Base-by-base conservation (phyloP, 2,113 vertebrate genomes). In the Nerophis ophidion region DNA sequence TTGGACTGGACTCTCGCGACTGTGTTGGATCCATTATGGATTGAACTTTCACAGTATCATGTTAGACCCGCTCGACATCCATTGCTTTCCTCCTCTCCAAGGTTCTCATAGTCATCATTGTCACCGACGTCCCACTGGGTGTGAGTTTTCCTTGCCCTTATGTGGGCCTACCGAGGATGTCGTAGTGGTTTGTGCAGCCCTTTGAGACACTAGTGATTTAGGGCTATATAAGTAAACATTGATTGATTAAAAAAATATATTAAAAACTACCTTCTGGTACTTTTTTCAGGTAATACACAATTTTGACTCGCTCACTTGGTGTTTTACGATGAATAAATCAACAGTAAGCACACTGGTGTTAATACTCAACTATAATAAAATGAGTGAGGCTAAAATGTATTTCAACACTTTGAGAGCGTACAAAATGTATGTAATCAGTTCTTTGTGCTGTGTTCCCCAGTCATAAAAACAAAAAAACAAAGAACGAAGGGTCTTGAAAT, bases 381-480 rank as follows among this genome's bases (percentile, higher is more conserved):
- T 15, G 34, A 53, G 33, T 36, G 10, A 14, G 12, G 50, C 14
- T 84, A 0, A 3, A 75, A 81, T 79, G 70, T 80, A 66, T 8
- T 34, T 34, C 38, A 50, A 13, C 49, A 35, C 47, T 65, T 60
- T 40, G 63, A 75, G n/a, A 52, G 47, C 56, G 54, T 38, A 4
- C 33, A 57, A 70, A 74, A 71, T 65, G 47, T 49, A 61, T 55
- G 46, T 19, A 26, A 10, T 61, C 40, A 19, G 16, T 17, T 38
- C 8, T 58, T 67, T 52, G 60, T 38, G 38, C 35, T 55, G 45
- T 47, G 65, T 16, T 44, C 48, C 57, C 51, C 46, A 49, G 55
- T 36, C 38, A 9, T 36, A 60, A 38, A 71, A 54, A 60, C 46
- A 63, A 63, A 55, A 61, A 55, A 64, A 26, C 8, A 10, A 26